Evolutionary conservation across 2,888 invertebrate genomes (phyloP), one percentile per base, ranked within the genome.

Genomic region (Zootermopsis nevadensis): DNA sequence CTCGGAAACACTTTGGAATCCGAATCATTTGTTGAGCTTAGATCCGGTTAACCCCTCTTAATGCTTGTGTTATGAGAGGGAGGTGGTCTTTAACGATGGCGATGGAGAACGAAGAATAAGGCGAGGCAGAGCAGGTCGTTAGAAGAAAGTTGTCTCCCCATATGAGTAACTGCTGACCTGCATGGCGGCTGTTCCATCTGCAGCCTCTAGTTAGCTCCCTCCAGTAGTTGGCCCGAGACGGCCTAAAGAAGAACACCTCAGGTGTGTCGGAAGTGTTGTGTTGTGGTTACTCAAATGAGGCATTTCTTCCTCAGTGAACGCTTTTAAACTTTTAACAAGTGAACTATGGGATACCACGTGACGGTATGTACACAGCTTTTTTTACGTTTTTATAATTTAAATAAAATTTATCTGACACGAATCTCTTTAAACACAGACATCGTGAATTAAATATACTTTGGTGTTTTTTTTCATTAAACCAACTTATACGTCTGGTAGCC

Each of bases 91-190:
- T 31, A 6, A 22, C 2, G 69, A 69, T 31, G 69, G 69, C 30
- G 30, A 79, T 79, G 55, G 72, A 69, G 48, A 72, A 72, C 19
- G 60, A 27, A 60, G 72, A 69, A 72, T 72, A 81, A 53, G 77
- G 77, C 48, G 55, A 77, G 77, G 53, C 48, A 53, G 33, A 27
- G n/a, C 27, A 15, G n/a, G 60, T 27, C 27, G 80, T 31, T 66
- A 33, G 72, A 81, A 81, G 81, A 81, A 81, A 81, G 81, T 81
- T 81, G 81, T 81, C 81, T 81, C 72, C 81, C 81, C 81, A 81
- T 81, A 72, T 53, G 55, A 77, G 77, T 77, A 48, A 31, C 31
- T 77, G 77, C 77, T 77, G 77, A 77, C 77, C 77, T 77, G 77
- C 77, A 77, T 77, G 77, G 55, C 77, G 77, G 77, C 33, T 33